A percentile compares a stretch with the other conserved stretches of the same genome.
phyloP scores from a whole-genome alignment of 2,797 vertebrate species.

The Mus spretus region DNA sequence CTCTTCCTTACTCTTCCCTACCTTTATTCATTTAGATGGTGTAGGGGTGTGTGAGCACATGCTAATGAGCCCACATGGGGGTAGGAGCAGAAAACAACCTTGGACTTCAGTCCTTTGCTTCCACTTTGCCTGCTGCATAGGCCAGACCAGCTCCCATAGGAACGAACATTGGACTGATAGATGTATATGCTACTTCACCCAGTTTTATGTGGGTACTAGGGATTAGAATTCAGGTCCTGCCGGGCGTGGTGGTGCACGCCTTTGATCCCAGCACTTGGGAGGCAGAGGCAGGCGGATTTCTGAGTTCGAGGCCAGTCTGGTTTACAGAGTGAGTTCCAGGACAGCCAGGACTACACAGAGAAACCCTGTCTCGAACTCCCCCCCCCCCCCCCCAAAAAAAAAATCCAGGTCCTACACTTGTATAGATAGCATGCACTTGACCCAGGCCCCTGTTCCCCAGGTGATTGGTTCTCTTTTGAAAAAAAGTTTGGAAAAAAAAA shows the following conservation, averaged over 20 bases:
- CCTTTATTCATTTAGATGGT: neutral
- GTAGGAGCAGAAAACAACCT: neutral
- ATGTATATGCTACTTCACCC: neutral
- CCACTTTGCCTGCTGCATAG: neutral
- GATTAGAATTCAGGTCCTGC: neutral
- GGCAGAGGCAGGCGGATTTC: no score
- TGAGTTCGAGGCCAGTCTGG: no score
- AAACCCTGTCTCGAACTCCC: no score
- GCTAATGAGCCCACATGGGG: neutral
- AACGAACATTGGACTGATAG: neutral
- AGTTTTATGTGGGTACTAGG: neutral
- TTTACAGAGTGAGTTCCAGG: no score
- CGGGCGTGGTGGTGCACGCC: no score
- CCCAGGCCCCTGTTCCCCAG: neutral
- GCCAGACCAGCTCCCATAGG: neutral
- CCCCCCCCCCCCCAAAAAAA: no score
- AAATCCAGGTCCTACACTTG: neutral
- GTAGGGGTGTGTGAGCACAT: neutral
- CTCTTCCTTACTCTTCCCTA: neutral
- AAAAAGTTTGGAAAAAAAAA: constrained; percentile 24
- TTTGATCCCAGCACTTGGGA: no score
- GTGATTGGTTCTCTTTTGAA: neutral
- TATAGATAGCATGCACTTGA: neutral
- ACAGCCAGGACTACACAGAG: no score
- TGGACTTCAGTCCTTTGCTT: neutral